Conservation (phyloP, 2,888 invertebrate genomes). For the Hypercompe scribonia region DNA sequence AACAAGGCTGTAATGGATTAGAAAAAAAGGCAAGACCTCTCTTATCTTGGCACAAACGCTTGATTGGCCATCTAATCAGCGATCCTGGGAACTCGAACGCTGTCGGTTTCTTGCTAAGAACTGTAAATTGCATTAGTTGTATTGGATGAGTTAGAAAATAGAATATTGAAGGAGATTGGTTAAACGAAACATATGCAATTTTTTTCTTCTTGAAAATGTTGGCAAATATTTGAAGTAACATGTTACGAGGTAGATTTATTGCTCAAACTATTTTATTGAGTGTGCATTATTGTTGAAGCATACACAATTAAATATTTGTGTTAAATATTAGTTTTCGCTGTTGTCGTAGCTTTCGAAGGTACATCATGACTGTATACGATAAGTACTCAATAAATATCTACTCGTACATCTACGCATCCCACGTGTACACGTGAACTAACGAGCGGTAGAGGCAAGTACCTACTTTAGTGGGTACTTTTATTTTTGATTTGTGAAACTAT, state of each 20-base stretch:
- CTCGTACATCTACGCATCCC: too few species aligned
- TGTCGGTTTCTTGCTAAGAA: conserved; percentile 28
- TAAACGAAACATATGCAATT: neutral
- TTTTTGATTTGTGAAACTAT: neutral
- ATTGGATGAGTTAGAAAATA: conserved; percentile 6
- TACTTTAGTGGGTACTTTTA: neutral
- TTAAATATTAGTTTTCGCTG: too few species aligned
- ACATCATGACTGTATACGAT: too few species aligned
- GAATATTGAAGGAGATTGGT: conserved; percentile 4
- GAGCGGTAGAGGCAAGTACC: neutral
- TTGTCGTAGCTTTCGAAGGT: too few species aligned
- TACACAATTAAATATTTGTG: too few species aligned
- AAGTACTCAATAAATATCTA: too few species aligned
- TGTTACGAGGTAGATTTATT: neutral
- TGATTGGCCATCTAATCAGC: conserved; percentile 49
- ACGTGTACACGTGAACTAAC: neutral
- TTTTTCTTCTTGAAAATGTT: neutral
- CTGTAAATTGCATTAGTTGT: conserved; percentile 30
- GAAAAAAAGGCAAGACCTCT: conserved; percentile 24
- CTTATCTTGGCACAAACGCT: conserved; percentile 22
- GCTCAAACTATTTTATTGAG: neutral
- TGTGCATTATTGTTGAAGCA: too few species aligned
- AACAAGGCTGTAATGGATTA: conserved; percentile 46
- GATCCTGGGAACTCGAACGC: conserved; percentile 18
- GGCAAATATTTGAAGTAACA: neutral